Evolutionary conservation across 2,888 invertebrate genomes (phyloP), one percentile per base, ranked within the genome.

Genomic region (Hydroisotoma schaefferi): DNA sequence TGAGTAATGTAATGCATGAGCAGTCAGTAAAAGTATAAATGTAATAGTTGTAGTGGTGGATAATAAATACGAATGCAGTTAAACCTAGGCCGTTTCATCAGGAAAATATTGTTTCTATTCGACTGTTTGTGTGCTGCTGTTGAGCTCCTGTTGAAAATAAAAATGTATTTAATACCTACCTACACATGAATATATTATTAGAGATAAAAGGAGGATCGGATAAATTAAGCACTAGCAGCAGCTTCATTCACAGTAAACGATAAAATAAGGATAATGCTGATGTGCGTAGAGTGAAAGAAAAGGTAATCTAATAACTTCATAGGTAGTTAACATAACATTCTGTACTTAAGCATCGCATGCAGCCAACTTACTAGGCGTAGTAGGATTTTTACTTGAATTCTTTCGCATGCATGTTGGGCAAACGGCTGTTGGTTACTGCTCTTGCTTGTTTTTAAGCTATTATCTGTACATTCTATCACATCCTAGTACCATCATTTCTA

Each of bases 231-330:
- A n/a, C n/a, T n/a, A n/a, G n/a, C n/a, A n/a, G n/a, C n/a, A n/a
- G n/a, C n/a, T n/a, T n/a, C n/a, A n/a, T n/a, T n/a, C n/a, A n/a
- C n/a, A n/a, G n/a, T n/a, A n/a, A n/a, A n/a, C n/a, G n/a, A n/a
- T n/a, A n/a, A n/a, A n/a, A n/a, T n/a, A n/a, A n/a, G n/a, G n/a
- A n/a, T n/a, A n/a, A n/a, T n/a, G n/a, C n/a, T n/a, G n/a, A n/a
- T n/a, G n/a, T n/a, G n/a, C n/a, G n/a, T n/a, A n/a, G n/a, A n/a
- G n/a, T n/a, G n/a, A n/a, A n/a, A n/a, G n/a, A n/a, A n/a, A n/a
- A n/a, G n/a, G n/a, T 49, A 49, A 27, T 49, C 49, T 49, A 49
- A 49, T 49, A 49, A 49, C 49, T 49, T 49, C 28, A 49, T 49
- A 49, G 49, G 28, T 26, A 25, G 49, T 46, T 46, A 49, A 49